Evolutionary conservation across 2,113 vertebrate species (phyloP).

Genomic region (Caretta caretta): DNA sequence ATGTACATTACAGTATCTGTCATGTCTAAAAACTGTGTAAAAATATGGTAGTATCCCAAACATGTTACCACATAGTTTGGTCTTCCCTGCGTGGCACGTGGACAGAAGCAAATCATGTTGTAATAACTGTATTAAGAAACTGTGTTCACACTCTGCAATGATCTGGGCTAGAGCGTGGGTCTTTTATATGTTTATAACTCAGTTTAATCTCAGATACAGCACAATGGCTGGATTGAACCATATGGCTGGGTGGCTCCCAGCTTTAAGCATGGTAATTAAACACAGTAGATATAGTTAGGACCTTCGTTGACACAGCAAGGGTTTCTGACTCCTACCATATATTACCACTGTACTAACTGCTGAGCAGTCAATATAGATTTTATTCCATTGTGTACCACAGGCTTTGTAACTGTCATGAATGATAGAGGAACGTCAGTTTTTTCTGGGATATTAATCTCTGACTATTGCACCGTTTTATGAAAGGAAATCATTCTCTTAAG

Average conservation of each 20-base stretch:
- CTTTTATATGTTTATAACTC: not conserved
- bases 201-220: not conserved
- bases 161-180: not conserved
- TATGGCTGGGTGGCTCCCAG: not conserved
- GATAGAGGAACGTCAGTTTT: not conserved
- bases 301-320: not conserved
- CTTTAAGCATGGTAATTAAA: not conserved
- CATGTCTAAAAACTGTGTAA: not conserved
- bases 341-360: not conserved
- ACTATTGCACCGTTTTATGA: not conserved
- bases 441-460: not conserved
- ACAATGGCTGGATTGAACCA: not conserved
- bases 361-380: not conserved
- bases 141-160: not conserved
- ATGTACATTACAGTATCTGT: not conserved
- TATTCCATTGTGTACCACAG: not conserved
- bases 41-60: not conserved
- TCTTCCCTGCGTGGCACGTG: not conserved
- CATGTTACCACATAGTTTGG: not conserved
- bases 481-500: not conserved
- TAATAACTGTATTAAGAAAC: not conserved
- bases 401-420: not conserved
- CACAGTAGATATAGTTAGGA: not conserved
- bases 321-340: not conserved
- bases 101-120: not conserved